Base-by-base conservation (phyloP, 2,113 vertebrate species). In the Apus apus region DNA sequence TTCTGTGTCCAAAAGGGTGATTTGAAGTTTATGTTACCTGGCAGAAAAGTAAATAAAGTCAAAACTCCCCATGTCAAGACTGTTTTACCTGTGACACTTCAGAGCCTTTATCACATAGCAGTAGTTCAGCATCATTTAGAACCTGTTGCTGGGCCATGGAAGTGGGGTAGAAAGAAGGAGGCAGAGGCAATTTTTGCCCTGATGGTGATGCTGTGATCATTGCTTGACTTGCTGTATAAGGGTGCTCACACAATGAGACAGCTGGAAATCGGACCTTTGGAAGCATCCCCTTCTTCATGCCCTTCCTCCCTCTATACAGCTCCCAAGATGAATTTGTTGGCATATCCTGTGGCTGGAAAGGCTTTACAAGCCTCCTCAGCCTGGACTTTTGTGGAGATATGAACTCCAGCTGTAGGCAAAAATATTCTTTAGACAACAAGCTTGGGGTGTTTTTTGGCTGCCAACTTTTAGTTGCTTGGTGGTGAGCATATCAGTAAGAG, bases 181-280 rank as follows among this genome's bases (percentile, higher is more conserved):
- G 8, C 26, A 73, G 34, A 20, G 54, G 13, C 19, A 71, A 17
- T 30, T 74, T 85, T 85, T 82, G 60, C 77, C 36, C 46, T 85
- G 21, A 13, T 53, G 73, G 34, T 56, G 77, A 53, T 2, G 2
- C 40, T 45, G 40, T 53, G 38, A 34, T 70, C 11, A 2, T 22
- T 53, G 17, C 36, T 60, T 70, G 70, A 1, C 4, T 32, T 65
- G 54, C 29, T 72, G 38, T n/a, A 7, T 19, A 18, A 65, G 51
- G 20, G 7, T 22, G 5, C 1, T 56, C 57, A 43, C 2, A 0
- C 53, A 46, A 53, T 2, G 2, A 1, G 0, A 1, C 48, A 45
- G 13, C 16, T 40, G 40, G 34, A 16, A 8, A 34, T 0, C 2
- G 32, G 60, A 22, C 6, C 23, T 93, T 80, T 0, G 3, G 30